Evolutionary conservation across 1,140 invertebrate genomes (phyloP).

Genomic region (Diachasma alloeum): DNA sequence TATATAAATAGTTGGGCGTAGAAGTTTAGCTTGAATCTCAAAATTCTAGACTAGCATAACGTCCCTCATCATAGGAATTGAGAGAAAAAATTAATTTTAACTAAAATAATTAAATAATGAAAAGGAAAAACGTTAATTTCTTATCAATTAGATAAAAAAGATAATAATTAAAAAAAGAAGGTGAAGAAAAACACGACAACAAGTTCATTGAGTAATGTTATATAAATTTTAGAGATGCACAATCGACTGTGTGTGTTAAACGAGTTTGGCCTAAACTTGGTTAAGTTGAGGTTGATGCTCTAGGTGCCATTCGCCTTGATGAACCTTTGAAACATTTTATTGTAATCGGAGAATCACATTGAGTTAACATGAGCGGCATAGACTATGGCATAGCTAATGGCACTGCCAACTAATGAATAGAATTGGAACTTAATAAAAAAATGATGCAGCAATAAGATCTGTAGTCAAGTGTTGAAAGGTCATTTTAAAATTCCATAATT

Average conservation of each 20-base stretch:
- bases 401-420: constrained; percentile 10
- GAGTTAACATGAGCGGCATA: constrained; percentile 13
- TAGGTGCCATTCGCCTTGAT: constrained; percentile 29
- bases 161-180: not conserved
- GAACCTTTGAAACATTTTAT: constrained; percentile 11
- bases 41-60: constrained; percentile 33
- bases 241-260: constrained; percentile 49
- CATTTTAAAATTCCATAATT: too few relatives aligned
- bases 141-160: constrained; percentile 42
- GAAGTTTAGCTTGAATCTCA: constrained; percentile 16
- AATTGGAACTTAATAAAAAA: not conserved
- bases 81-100: constrained; percentile 39
- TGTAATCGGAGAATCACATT: constrained; percentile 5
- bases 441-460: too few relatives aligned
- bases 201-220: constrained; percentile 35
- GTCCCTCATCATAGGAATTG: constrained; percentile 60
- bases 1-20: constrained; percentile 13
- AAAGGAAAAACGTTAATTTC: constrained; percentile 43
- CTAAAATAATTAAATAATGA: constrained; percentile 11
- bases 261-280: constrained; percentile 58
- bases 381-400: constrained; percentile 14
- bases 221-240: constrained; percentile 51
- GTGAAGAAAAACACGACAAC: not conserved
- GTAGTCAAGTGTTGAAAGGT: too few relatives aligned
- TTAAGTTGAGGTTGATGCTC: constrained; percentile 42